Conservation (phyloP, 2,113 vertebrate genomes). For the Raja brachyura region DNA sequence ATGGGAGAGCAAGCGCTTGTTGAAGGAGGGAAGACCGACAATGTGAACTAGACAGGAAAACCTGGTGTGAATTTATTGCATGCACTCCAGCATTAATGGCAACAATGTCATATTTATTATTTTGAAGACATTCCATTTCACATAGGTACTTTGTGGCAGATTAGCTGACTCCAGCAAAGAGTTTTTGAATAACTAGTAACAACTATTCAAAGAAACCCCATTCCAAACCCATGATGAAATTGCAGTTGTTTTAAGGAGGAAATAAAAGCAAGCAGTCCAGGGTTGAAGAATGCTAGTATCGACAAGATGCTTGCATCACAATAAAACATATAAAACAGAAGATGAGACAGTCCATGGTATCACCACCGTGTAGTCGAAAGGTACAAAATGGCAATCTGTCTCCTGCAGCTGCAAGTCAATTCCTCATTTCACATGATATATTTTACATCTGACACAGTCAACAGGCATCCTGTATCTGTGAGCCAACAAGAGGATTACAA, state of each 20-base stretch:
- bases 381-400: neutral
- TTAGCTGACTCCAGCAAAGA: neutral
- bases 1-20: neutral
- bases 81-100: neutral
- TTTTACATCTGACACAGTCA: neutral
- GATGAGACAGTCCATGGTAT: neutral
- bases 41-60: neutral
- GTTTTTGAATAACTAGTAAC: neutral
- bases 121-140: neutral
- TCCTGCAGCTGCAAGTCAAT: neutral
- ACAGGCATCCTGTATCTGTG: constrained; percentile 1
- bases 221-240: neutral
- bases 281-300: neutral
- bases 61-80: neutral
- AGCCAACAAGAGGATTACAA: constrained; percentile 4
- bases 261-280: neutral
- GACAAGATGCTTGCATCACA: neutral
- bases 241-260: neutral
- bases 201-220: neutral
- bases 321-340: neutral
- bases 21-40: neutral
- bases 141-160: neutral
- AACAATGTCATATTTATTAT: neutral
- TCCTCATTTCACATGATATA: neutral
- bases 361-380: neutral